Conservation (phyloP, 2,113 vertebrate genomes). For the Mustela lutreola region DNA sequence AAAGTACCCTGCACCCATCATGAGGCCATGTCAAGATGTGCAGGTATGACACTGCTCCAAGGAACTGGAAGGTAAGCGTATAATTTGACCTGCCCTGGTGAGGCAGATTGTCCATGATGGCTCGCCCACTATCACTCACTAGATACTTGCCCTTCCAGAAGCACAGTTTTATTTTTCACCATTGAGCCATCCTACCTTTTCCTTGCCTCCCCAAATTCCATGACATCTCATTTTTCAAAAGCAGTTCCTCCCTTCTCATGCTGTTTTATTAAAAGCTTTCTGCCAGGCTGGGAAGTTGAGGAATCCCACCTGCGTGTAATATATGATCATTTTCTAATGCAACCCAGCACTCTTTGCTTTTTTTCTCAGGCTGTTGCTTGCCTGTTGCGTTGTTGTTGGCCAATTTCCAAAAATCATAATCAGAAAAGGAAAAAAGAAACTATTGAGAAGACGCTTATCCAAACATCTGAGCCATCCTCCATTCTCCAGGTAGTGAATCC, state of each 20-base stretch:
- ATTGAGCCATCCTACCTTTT: neutral
- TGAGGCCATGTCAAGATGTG: neutral
- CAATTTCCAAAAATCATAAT: constrained; percentile 82
- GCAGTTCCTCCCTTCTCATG: constrained; percentile 17
- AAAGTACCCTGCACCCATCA: neutral
- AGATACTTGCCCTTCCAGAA: neutral
- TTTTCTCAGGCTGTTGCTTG: constrained; percentile 52
- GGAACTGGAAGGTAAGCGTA: no score
- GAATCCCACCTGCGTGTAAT: constrained; percentile 77
- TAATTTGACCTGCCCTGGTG: neutral
- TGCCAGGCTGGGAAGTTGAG: constrained; percentile 58
- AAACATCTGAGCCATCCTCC: constrained; percentile 83
- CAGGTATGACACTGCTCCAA: neutral
- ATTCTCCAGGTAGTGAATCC: constrained; percentile 82
- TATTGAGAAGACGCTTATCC: constrained; percentile 83
- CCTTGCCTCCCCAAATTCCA: constrained; percentile 1
- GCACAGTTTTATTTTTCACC: neutral
- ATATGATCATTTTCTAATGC: constrained; percentile 67
- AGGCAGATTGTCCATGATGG: neutral
- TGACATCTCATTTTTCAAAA: neutral
- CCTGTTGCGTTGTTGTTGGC: constrained; percentile 79
- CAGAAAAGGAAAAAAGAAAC: constrained; percentile 73
- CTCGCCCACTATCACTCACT: no score
- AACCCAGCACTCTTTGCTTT: constrained; percentile 73
- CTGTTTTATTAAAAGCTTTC: constrained; percentile 80